phyloP scores from a whole-genome alignment of 2,888 invertebrate genomes.

The Apodemia duryi region DNA sequence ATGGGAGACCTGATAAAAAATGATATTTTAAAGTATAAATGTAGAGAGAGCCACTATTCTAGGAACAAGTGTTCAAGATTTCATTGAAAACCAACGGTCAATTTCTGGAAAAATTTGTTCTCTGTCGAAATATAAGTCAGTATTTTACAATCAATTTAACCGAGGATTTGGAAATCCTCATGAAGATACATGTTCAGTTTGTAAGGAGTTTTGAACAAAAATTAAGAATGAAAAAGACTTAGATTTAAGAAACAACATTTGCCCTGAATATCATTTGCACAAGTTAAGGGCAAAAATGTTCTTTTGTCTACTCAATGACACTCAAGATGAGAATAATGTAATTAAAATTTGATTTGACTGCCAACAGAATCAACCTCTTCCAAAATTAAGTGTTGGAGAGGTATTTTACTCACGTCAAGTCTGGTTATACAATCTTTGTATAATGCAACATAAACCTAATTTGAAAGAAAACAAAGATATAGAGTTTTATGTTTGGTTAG shows the following conservation, averaged over 20 bases:
- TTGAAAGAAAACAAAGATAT: too few species aligned
- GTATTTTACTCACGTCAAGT: too few species aligned
- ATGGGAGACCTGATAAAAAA: too few species aligned
- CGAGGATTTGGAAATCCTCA: constrained; percentile 1
- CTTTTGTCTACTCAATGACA: too few species aligned
- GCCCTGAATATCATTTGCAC: neutral
- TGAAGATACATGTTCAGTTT: constrained; percentile 3
- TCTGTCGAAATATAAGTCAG: constrained; percentile 1
- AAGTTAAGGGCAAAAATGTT: too few species aligned
- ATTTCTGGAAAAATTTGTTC: constrained; percentile 6
- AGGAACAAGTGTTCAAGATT: constrained; percentile 8
- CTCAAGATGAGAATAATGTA: too few species aligned
- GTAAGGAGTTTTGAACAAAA: constrained; percentile 3
- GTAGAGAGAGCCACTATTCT: constrained; percentile 6
- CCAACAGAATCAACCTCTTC: too few species aligned
- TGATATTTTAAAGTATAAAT: neutral
- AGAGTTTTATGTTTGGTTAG: too few species aligned
- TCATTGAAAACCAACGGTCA: neutral
- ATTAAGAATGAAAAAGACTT: neutral
- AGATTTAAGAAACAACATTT: constrained; percentile 2
- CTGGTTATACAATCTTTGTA: too few species aligned
- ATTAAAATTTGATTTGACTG: too few species aligned
- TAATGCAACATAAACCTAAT: too few species aligned
- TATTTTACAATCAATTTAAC: constrained; percentile 7
- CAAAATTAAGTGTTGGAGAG: too few species aligned